These are phyloP conservation scores for Luffia ferchaultella DNA, from an alignment of 2,888 invertebrate genomes.

Conservation along the genomic window DNA sequence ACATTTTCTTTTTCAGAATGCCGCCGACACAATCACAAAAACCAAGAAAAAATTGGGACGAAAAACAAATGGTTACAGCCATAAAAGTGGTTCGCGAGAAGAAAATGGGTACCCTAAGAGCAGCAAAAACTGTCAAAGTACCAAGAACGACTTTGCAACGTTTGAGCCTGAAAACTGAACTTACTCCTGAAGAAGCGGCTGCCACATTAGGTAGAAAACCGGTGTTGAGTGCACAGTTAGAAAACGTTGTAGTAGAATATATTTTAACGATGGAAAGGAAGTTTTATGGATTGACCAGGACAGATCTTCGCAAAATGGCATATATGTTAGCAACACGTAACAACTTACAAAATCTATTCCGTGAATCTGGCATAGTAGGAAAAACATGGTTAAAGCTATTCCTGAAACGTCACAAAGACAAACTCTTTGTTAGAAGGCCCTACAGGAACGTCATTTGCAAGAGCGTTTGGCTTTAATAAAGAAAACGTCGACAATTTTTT, in stretches of 20 bases:
- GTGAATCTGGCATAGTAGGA: background rate
- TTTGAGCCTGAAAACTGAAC: constrained; percentile 1
- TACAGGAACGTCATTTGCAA: too few species aligned
- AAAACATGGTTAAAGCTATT: background rate
- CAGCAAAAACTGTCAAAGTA: background rate
- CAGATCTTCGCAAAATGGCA: background rate
- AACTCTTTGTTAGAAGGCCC: background rate
- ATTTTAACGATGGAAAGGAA: background rate
- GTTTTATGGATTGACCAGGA: background rate
- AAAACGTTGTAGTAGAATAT: background rate
- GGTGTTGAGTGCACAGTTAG: background rate
- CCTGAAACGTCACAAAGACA: background rate
- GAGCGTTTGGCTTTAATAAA: too few species aligned
- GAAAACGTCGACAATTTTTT: too few species aligned
- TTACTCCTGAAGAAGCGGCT: constrained; percentile 7
- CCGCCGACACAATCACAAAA: too few species aligned
- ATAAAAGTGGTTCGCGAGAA: constrained; percentile 5
- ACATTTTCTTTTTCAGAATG: too few species aligned
- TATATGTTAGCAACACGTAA: background rate
- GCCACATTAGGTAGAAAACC: background rate
- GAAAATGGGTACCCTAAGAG: constrained; percentile 5
- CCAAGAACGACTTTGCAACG: constrained; percentile 6
- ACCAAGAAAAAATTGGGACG: background rate
- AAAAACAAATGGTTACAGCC: background rate
- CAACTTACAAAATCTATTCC: background rate